Evolutionary conservation across 2,888 invertebrate genomes (phyloP), one percentile per base, ranked within the genome.

Genomic region (Drosophila kanekoi): DNA sequence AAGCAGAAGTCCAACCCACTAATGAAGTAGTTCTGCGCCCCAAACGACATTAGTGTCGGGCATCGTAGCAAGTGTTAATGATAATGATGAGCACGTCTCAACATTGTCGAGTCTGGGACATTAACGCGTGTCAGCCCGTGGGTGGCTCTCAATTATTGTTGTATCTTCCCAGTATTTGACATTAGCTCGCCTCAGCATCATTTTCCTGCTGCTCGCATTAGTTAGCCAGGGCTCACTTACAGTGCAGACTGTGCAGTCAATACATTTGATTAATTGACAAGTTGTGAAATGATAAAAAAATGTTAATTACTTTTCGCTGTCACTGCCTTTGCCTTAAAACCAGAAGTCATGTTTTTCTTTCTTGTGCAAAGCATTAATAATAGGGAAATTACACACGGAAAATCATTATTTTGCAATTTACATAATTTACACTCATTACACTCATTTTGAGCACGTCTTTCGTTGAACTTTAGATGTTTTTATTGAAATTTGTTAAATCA

Each of bases 41-140:
- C 51, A 65, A 61, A 61, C 45, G 60, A 56, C 70, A 52, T 63
- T 43, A 45, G 43, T 49, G 66, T 35, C 44, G 66, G 57, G 32
- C 53, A 58, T 40, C 47, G 66, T 59, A 59, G 72, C 52, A 57
- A 65, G 72, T 72, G 60, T 59, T 72, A 64, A 76, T 77, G 64
- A 47, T 76, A 56, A 62, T 65, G 58, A 77, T 69, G 62, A 61
- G 67, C 72, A 44, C 60, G 67, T 53, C 62, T 41, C 56, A 33
- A 38, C 43, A 53, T 40, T 53, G 52, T 14, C 40, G 11, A 28
- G 38, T 32, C 51, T 35, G n/a, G 10, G 43, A 47, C 67, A 59
- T 45, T 41, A 58, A 51, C 57, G 60, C 54, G 45, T 73, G 74
- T 43, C 59, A 47, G 49, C 41, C 23, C 23, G 71, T 64, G 73